Conservation (phyloP, 2,113 vertebrate species). For the Chloroceryle aenea region DNA sequence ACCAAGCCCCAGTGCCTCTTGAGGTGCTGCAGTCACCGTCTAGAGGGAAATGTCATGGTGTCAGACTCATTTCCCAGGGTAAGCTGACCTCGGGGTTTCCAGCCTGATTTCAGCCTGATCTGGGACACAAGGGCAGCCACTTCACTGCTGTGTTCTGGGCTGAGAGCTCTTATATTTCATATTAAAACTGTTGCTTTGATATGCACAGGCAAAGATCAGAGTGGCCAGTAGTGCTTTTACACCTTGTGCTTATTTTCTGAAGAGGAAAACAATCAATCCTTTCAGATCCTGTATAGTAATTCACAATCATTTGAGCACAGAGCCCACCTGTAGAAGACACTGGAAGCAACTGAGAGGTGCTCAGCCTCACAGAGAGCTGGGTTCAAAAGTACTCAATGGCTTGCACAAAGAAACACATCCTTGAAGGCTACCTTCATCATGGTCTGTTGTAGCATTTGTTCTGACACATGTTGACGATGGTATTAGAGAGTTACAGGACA, state of each 20-base stretch:
- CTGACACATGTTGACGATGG: neutral
- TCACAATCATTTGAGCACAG: neutral
- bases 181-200: neutral
- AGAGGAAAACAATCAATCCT: neutral
- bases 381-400: neutral
- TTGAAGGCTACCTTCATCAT: neutral
- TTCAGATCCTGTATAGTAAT: neutral
- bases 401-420: neutral
- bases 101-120: neutral
- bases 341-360: neutral
- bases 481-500: neutral
- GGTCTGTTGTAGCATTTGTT: neutral
- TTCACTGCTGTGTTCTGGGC: neutral
- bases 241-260: neutral
- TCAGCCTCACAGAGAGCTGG: neutral
- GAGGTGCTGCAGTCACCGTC: constrained; percentile 30
- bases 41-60: constrained; percentile 13
- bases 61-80: constrained; percentile 9
- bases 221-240: neutral
- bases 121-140: neutral
- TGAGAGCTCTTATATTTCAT: neutral
- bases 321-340: neutral
- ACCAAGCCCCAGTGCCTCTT: constrained; percentile 2
- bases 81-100: constrained; percentile 65
- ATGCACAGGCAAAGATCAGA: neutral